phyloP scores from a whole-genome alignment of 1,140 invertebrate genomes.

The Drosophila athabasca region DNA sequence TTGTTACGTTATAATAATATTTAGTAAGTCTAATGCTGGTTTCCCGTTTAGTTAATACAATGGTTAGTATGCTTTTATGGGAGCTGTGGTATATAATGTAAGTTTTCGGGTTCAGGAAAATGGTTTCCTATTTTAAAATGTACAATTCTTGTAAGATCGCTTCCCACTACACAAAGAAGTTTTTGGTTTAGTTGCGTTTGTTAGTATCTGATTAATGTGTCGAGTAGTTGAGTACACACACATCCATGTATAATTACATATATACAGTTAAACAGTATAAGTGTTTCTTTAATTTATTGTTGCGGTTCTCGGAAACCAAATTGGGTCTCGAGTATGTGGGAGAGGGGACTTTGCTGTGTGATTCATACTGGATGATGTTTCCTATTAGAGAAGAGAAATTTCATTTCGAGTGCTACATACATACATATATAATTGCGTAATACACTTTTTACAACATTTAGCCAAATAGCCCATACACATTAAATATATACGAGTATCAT shows the following conservation, averaged over 20 bases:
- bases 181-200: conserved; percentile 17
- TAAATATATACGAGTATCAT: conserved; percentile 39
- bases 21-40: conserved; percentile 76
- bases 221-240: conserved; percentile 26
- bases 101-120: conserved; percentile 22
- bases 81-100: conserved; percentile 44
- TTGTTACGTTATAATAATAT: conserved; percentile 76
- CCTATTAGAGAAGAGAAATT: conserved; percentile 40
- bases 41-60: conserved; percentile 70
- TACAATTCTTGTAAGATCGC: conserved; percentile 42
- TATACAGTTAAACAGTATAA: conserved; percentile 69
- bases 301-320: conserved; percentile 46
- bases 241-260: conserved; percentile 66
- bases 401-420: conserved; percentile 43
- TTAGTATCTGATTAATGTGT: conserved; percentile 37
- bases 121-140: conserved; percentile 42
- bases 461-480: conserved; percentile 47
- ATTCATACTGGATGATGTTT: conserved; percentile 38
- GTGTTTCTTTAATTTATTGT: conserved; percentile 33
- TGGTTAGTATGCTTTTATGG: conserved; percentile 60
- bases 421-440: conserved; percentile 41
- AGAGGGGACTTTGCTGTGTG: conserved; percentile 46
- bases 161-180: conserved; percentile 18
- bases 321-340: conserved; percentile 16
- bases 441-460: conserved; percentile 73